phyloP scores from a whole-genome alignment of 2,888 invertebrate genomes.

The Dermolepida albohirtum region DNA sequence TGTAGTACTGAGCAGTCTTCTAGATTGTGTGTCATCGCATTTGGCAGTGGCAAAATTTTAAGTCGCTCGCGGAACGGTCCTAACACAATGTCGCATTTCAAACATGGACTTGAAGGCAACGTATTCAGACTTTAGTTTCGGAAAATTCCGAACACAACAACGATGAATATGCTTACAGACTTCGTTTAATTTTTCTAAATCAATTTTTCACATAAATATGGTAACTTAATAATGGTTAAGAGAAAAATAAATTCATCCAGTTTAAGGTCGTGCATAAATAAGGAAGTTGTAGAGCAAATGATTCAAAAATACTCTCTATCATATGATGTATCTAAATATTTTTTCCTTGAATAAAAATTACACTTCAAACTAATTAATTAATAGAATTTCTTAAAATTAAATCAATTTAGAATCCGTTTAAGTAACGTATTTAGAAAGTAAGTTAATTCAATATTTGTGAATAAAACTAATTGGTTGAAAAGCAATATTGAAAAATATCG shows the following conservation, averaged over 20 bases:
- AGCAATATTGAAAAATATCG: too few relatives aligned
- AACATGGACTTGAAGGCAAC: constrained; percentile 64
- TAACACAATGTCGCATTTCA: constrained; percentile 53
- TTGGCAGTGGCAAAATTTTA: constrained; percentile 50
- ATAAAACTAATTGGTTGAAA: too few relatives aligned
- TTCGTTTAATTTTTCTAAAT: constrained; percentile 39
- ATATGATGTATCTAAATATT: too few relatives aligned
- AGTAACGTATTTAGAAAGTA: too few relatives aligned
- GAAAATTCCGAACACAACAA: constrained; percentile 51
- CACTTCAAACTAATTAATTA: too few relatives aligned
- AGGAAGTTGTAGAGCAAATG: not conserved
- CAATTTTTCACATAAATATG: constrained; percentile 47
- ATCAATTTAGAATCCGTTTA: too few relatives aligned
- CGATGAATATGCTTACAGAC: constrained; percentile 44
- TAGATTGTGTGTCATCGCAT: constrained; percentile 32
- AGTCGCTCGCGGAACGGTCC: constrained; percentile 46
- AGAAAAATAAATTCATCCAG: constrained; percentile 25
- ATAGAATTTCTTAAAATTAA: too few relatives aligned
- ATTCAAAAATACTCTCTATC: too few relatives aligned
- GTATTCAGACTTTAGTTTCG: constrained; percentile 67
- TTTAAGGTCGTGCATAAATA: constrained; percentile 14
- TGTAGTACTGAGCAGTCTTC: constrained; percentile 29
- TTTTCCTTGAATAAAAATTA: too few relatives aligned
- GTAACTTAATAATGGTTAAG: constrained; percentile 45
- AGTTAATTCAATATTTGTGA: too few relatives aligned